Evolutionary conservation across 2,888 invertebrate species (phyloP).

Genomic region (Nomada ruficornis): DNA sequence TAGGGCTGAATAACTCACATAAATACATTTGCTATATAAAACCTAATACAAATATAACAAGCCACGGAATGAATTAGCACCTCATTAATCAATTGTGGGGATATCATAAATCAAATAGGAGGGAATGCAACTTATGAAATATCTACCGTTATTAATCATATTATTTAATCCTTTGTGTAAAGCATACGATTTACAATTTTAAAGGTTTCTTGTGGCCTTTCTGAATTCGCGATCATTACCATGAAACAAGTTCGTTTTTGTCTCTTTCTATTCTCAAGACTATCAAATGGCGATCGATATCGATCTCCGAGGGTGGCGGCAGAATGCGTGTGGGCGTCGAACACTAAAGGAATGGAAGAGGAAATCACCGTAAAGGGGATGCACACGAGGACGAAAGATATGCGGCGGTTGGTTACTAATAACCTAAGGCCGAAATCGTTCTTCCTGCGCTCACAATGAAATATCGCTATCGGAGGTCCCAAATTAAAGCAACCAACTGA

Average conservation of each 20-base stretch:
- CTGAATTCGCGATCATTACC: background rate
- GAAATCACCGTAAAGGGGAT: conserved; percentile 37
- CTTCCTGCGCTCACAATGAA: conserved; percentile 63
- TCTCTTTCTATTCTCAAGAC: background rate
- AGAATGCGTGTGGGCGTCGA: conserved; percentile 64
- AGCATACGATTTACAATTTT: background rate
- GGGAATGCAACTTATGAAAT: too few species aligned
- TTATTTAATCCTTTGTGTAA: background rate
- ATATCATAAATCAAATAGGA: too few species aligned
- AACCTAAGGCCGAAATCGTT: conserved; percentile 71
- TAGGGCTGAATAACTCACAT: too few species aligned
- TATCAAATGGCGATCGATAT: conserved; percentile 50
- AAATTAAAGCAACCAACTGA: conserved; percentile 72
- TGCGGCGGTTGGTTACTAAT: conserved; percentile 66
- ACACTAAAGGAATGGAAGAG: conserved; percentile 25
- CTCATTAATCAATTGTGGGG: too few species aligned
- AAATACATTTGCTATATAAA: too few species aligned
- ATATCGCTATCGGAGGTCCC: conserved; percentile 70
- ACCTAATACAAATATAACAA: too few species aligned
- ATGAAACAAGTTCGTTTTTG: background rate
- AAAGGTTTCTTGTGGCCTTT: too few species aligned
- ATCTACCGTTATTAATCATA: background rate
- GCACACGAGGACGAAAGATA: conserved; percentile 34
- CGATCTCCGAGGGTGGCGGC: conserved; percentile 59
- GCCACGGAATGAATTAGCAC: too few species aligned